Base-by-base conservation (phyloP, 2,113 vertebrate species). In the Cinclus mexicanus region DNA sequence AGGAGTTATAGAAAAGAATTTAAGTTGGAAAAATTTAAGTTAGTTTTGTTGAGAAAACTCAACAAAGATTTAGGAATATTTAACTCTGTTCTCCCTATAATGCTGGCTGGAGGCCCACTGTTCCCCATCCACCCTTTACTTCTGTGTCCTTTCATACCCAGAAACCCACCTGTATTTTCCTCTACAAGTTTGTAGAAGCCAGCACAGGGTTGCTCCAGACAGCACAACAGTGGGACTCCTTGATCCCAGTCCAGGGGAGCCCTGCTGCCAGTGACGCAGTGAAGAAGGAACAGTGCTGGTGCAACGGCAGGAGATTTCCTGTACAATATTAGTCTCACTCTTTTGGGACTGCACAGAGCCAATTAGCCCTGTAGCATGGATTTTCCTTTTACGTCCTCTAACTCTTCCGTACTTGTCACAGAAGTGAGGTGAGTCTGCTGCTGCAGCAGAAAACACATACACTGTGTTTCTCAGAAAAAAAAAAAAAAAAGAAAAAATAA, bases 251-350 rank as follows among this genome's bases (percentile, higher is more conserved):
- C 42, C 29, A 55, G 50, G 49, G 55, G 6, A 92, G 5, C 53
- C 46, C 52, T 75, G 61, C 39, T 61, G 39, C 39, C 67, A 33
- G 23, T 64, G 53, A 65, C 4, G 1, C 33, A 87, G 55, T 5
- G 5, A 39, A 28, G 37, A 60, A 0, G 2, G 49, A 7, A 8
- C 13, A 16, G 5, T 49, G 49, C 70, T 85, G 50, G 17, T 77
- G 72, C 50, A 37, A 31, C 1, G 0, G 57, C 1, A 0, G 39
- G 53, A 64, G 19, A 35, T 52, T n/a, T 71, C 31, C 90, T 10
- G 1, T 33, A 5, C n/a, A 14, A 1, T 28, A 8, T 42, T 37
- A 10, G 29, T 39, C 47, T 46, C 10, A 2, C 22, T 69, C 55
- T 75, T 83, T 29, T 23, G 63, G 57, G 79, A 49, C 22, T 44